Base-by-base conservation (phyloP, 2,113 vertebrate species). In the Hippocampus barbouri region DNA sequence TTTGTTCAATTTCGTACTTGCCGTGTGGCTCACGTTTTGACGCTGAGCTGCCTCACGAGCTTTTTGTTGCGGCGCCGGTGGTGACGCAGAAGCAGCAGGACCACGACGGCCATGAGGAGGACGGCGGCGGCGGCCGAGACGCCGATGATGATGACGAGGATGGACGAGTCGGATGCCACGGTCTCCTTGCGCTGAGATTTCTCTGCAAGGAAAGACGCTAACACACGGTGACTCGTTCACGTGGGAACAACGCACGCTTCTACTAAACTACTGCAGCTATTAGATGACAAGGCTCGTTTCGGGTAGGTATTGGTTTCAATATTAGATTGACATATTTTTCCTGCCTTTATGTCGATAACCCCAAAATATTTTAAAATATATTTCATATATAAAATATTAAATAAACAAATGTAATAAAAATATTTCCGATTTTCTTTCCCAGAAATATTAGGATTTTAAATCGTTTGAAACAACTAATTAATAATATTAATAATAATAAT, bases 11-110 rank as follows among this genome's bases (percentile, higher is more conserved):
- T 43, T 65, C 43, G n/a, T 25, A 15, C 45, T 23, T n/a, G 21
- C 4, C 2, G 1, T 12, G 23, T 25, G 21, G 71, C 94, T 94
- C 84, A 97, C 95, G 85, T 94, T 76, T 93, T 95, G 68, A 93
- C 91, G 0, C 66, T 91, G 69, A 97, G 95, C 79, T 93, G 88
- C 85, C 78, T 92, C 71, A 94, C 92, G 53, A 97, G 93, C 76
- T 90, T 93, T 78, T 88, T 93, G 75, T 93, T 95, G 63, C 88
- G 92, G 63, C 86, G 88, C 9, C 88, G 88, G 70, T 97, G 95
- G 77, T 95, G 87, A 2, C 93, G 87, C 53, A 91, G 93, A 87
- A 97, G 92, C 73, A 94, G 79, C 8, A 96, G n/a, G 0, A 98
- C 86, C 0, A 93, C 85, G 0, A 93, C 5, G n/a, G 95, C 84